Evolutionary conservation across 2,113 vertebrate species (phyloP).

Genomic region (Eclectus roratus): DNA sequence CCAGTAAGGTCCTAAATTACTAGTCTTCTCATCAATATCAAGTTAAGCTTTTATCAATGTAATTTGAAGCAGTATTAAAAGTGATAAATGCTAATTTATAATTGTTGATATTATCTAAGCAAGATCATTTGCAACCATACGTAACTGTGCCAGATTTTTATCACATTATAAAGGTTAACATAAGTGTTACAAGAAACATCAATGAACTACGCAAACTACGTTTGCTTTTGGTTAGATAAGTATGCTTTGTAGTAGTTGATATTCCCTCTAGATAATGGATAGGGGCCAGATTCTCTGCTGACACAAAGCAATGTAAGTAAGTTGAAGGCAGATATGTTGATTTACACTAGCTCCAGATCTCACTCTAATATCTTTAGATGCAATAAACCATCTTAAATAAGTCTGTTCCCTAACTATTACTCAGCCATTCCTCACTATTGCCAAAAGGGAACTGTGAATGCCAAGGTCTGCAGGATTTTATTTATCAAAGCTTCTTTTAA

Average conservation of each 20-base stretch:
- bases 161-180: conserved; percentile 58
- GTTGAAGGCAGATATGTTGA: conserved; percentile 32
- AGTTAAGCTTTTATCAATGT: conserved; percentile 56
- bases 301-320: conserved; percentile 21
- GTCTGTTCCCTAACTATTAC: neutral
- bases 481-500: conserved; percentile 38
- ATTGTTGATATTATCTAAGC: conserved; percentile 61
- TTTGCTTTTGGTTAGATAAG: conserved; percentile 65
- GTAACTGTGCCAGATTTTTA: conserved; percentile 59
- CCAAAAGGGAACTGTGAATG: conserved; percentile 19
- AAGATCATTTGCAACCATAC: conserved; percentile 48
- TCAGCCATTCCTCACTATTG: neutral
- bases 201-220: conserved; percentile 26
- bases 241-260: conserved; percentile 68
- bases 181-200: conserved; percentile 63
- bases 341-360: conserved; percentile 28
- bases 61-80: conserved; percentile 48
- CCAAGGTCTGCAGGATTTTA: conserved; percentile 34
- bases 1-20: conserved; percentile 24
- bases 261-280: conserved; percentile 65
- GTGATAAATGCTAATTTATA: conserved; percentile 46
- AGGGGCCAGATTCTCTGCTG: conserved; percentile 59
- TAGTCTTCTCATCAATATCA: conserved; percentile 35
- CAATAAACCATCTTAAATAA: conserved; percentile 6
- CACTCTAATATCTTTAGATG: neutral